Percentiles rank a stretch among this genome's conserved stretches.
Conservation (phyloP, 2,797 vertebrate genomes). For the Arnoldichthys spilopterus region DNA sequence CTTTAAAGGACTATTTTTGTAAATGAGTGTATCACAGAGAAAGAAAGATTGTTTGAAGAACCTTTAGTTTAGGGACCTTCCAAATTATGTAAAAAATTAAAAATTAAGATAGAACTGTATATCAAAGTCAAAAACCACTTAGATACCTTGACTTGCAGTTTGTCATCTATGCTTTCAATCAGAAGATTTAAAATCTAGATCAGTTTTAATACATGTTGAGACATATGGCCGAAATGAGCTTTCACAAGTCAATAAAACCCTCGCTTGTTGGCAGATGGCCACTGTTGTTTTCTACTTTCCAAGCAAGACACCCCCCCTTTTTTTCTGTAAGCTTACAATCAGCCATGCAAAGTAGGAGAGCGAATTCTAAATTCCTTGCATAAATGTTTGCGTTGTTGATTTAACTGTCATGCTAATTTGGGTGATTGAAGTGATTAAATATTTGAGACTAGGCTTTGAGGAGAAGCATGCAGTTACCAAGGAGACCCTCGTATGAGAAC, state of each 20-base stretch:
- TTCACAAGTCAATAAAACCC: slow-evolving; percentile 39
- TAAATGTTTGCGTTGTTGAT: slow-evolving; percentile 70
- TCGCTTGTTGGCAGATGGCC: slow-evolving; percentile 59
- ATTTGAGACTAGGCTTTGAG: slow-evolving; percentile 66
- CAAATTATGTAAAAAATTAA: too few relatives aligned
- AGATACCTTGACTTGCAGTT: background rate
- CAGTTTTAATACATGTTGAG: slow-evolving; percentile 27
- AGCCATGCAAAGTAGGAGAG: slow-evolving; percentile 50
- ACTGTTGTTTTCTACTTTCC: slow-evolving; percentile 60
- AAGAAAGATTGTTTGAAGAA: too few relatives aligned
- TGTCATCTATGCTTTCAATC: slow-evolving; percentile 2
- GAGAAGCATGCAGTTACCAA: slow-evolving; percentile 74
- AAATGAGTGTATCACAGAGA: too few relatives aligned
- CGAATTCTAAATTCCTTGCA: slow-evolving; percentile 58
- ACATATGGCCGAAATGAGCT: slow-evolving; percentile 35
- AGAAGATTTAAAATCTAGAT: slow-evolving; percentile 28
- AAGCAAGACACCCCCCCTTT: slow-evolving; percentile 41
- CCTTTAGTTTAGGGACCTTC: background rate
- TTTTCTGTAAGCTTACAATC: slow-evolving; percentile 47
- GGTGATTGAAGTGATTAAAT: slow-evolving; percentile 73
- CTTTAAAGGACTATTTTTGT: too few relatives aligned
- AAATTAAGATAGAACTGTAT: background rate
- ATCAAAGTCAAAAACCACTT: background rate
- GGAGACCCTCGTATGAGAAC: slow-evolving; percentile 70
- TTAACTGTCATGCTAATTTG: slow-evolving; percentile 76